Percentiles rank a stretch among this genome's conserved stretches.
Conservation (phyloP, 1,140 invertebrate species). For the Aphidius gifuensis region DNA sequence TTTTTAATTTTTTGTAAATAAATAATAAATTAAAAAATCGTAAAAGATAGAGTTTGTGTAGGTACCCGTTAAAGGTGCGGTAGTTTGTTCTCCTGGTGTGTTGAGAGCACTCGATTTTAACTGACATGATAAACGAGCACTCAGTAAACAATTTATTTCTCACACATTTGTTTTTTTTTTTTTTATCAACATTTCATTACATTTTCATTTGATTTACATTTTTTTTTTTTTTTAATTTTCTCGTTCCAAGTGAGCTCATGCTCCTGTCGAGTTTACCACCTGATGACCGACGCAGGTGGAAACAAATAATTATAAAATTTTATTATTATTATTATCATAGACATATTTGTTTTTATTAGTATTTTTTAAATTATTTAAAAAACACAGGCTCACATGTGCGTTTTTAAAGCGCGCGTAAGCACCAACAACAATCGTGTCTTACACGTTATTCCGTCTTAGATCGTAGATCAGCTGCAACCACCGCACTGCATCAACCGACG, state of each 20-base stretch:
- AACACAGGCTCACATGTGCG: constrained; percentile 41
- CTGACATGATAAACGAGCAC: constrained; percentile 46
- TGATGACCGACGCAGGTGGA: too few relatives aligned
- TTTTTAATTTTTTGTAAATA: constrained; percentile 13
- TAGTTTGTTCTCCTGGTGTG: constrained; percentile 51
- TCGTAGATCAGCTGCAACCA: constrained; percentile 46
- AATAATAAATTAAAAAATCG: constrained; percentile 31
- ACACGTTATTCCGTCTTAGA: constrained; percentile 36
- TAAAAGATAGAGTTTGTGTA: constrained; percentile 49
- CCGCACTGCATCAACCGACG: constrained; percentile 55
- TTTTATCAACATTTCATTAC: constrained; percentile 4
- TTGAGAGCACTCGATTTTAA: constrained; percentile 39
- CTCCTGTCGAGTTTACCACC: too few relatives aligned
- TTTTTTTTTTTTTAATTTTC: not conserved
- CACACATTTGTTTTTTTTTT: not conserved
- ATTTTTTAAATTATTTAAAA: constrained; percentile 22
- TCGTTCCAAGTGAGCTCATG: too few relatives aligned
- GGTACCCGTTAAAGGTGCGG: constrained; percentile 53
- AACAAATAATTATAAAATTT: too few relatives aligned
- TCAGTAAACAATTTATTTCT: constrained; percentile 22
- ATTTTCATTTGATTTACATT: constrained; percentile 1
- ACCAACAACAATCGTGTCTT: constrained; percentile 31
- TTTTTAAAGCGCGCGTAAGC: constrained; percentile 18
- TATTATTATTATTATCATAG: constrained; percentile 3
- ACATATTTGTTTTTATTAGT: constrained; percentile 14